phyloP scores from a whole-genome alignment of 2,888 invertebrate species.

The Hypselothyrea guttata region DNA sequence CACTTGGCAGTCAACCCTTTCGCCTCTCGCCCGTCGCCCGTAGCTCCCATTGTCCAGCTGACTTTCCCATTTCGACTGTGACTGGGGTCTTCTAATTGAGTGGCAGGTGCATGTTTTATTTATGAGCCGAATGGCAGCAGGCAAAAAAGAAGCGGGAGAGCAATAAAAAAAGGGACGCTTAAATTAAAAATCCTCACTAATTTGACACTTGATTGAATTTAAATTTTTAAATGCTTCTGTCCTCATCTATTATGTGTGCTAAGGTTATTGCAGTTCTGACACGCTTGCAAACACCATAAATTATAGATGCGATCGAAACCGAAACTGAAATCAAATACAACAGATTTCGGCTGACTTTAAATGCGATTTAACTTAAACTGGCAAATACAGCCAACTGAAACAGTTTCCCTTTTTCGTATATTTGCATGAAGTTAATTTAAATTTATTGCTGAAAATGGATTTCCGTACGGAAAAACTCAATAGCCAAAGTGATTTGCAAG shows the following conservation, averaged over 20 bases:
- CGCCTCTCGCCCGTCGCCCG: background rate
- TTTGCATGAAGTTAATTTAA: background rate
- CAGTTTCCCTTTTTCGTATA: too few species aligned
- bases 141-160: slow-evolving; percentile 15
- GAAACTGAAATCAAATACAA: too few species aligned
- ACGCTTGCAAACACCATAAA: background rate
- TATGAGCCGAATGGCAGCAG: slow-evolving; percentile 47
- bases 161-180: slow-evolving; percentile 51
- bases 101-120: slow-evolving; percentile 73
- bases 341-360: too few species aligned
- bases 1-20: slow-evolving; percentile 22
- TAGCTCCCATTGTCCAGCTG: background rate
- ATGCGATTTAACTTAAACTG: too few species aligned
- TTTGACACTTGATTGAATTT: slow-evolving; percentile 78
- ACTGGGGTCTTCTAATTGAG: slow-evolving; percentile 60
- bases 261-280: background rate
- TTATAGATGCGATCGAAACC: too few species aligned
- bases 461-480: slow-evolving; percentile 40
- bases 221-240: slow-evolving; percentile 59
- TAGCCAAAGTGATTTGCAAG: slow-evolving; percentile 65
- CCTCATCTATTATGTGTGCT: background rate
- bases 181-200: slow-evolving; percentile 73
- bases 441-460: slow-evolving; percentile 30
- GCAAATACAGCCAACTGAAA: too few species aligned
- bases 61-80: slow-evolving; percentile 8